A percentile compares a stretch with the other conserved stretches of the same genome.
Evolutionary conservation across 2,888 invertebrate species (phyloP).

Genomic region (Melipona bicolor): DNA sequence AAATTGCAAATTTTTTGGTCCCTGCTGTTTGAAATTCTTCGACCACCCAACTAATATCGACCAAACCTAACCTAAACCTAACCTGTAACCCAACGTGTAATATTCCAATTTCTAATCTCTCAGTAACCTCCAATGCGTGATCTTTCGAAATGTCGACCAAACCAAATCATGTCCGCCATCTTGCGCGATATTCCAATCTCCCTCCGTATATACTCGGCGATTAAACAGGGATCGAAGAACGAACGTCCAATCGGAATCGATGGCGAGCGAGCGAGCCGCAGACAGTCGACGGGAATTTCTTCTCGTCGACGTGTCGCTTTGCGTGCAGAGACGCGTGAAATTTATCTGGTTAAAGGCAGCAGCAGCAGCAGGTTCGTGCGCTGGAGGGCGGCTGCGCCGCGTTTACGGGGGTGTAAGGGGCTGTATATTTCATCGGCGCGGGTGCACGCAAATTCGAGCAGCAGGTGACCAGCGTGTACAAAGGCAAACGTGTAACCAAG

Average conservation of each 20-base stretch:
- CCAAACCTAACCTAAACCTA: too few species aligned
- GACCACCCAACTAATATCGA: background rate
- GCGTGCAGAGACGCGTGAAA: conserved; percentile 38
- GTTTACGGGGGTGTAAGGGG: background rate
- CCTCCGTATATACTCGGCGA: background rate
- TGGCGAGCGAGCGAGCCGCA: background rate
- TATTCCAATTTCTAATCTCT: background rate
- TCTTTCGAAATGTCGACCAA: too few species aligned
- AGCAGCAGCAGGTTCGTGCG: background rate
- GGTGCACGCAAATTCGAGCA: conserved; percentile 58
- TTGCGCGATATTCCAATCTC: background rate
- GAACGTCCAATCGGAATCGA: background rate
- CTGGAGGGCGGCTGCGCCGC: background rate
- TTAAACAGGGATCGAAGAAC: background rate
- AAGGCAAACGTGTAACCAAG: conserved; percentile 57
- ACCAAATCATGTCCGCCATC: too few species aligned
- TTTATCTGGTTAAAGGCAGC: conserved; percentile 7
- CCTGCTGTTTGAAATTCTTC: background rate
- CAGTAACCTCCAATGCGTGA: too few species aligned
- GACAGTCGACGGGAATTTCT: conserved; percentile 14
- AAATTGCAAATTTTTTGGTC: too few species aligned
- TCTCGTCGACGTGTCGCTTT: conserved; percentile 5
- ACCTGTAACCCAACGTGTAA: background rate
- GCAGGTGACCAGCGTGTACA: conserved; percentile 54
- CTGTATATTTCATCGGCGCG: conserved; percentile 63